These are phyloP conservation scores for Lepidochitona cinerea DNA, from an alignment of 2,888 invertebrate species.

Conservation along the genomic window DNA sequence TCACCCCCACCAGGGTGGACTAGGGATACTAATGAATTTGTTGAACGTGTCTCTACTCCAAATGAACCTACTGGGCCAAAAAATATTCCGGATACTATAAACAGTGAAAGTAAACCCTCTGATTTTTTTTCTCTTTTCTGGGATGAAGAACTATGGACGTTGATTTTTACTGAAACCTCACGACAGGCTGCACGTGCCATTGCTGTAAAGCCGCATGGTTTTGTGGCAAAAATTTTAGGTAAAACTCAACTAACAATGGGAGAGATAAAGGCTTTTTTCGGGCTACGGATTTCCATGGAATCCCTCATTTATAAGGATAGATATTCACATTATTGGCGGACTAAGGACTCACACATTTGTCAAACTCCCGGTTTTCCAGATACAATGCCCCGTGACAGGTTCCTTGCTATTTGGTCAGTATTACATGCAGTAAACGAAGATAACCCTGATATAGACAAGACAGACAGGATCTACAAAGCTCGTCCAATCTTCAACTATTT, in stretches of 20 bases:
- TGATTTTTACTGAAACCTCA: background rate
- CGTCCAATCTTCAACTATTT: slow-evolving; percentile 18
- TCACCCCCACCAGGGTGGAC: too few relatives aligned
- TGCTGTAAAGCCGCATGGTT: slow-evolving; percentile 7
- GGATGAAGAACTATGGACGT: slow-evolving; percentile 13
- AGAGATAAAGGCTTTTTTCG: slow-evolving; percentile 28
- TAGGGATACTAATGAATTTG: too few relatives aligned
- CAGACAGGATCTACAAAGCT: slow-evolving; percentile 25
- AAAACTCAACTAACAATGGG: background rate
- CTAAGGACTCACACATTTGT: slow-evolving; percentile 13
- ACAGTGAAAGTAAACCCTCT: slow-evolving; percentile 1
- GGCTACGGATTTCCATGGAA: slow-evolving; percentile 22
- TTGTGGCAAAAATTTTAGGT: slow-evolving; percentile 13
- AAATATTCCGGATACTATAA: slow-evolving; percentile 15
- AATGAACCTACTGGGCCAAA: slow-evolving; percentile 12
- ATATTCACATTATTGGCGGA: slow-evolving; percentile 23
- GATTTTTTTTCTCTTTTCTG: slow-evolving; percentile 18
- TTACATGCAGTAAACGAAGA: slow-evolving; percentile 26
- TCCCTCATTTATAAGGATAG: slow-evolving; percentile 6
- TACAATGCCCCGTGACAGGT: slow-evolving; percentile 23
- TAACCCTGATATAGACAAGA: slow-evolving; percentile 18
- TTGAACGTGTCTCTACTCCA: too few relatives aligned
- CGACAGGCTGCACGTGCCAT: slow-evolving; percentile 1
- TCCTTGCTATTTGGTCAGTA: slow-evolving; percentile 21
- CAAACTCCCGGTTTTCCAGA: slow-evolving; percentile 23